A percentile compares a stretch with the other conserved stretches of the same genome.
These are phyloP conservation scores for Bombus waltoni DNA, from an alignment of 1,140 invertebrate genomes.

Conservation along the genomic window DNA sequence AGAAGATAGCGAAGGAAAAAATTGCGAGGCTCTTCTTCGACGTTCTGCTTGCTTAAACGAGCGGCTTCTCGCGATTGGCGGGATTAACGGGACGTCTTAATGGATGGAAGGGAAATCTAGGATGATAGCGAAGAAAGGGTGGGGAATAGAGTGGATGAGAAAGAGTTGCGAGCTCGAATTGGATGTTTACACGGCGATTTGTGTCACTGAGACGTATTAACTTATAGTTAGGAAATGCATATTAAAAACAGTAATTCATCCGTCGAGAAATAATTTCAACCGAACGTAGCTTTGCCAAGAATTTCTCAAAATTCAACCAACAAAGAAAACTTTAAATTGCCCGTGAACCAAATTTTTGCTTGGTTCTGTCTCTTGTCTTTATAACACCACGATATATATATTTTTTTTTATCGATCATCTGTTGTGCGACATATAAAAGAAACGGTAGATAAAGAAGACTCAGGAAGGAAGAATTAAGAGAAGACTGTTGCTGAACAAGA, in stretches of 20 bases:
- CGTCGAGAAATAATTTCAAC: no score
- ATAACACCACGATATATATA: not conserved
- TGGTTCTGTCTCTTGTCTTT: no score
- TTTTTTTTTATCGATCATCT: not conserved
- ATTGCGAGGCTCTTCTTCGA: not conserved
- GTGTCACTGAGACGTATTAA: not conserved
- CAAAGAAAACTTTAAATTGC: no score
- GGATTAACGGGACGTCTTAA: conserved; percentile 7
- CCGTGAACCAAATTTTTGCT: no score
- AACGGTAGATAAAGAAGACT: not conserved
- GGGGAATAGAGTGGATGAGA: not conserved
- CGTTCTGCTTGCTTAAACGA: not conserved
- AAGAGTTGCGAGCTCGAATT: not conserved
- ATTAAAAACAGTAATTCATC: no score
- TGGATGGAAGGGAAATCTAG: not conserved
- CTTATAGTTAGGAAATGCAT: no score
- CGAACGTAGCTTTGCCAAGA: no score
- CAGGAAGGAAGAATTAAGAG: not conserved
- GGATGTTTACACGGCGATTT: not conserved
- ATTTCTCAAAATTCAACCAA: no score
- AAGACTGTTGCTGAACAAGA: not conserved
- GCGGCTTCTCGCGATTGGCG: not conserved
- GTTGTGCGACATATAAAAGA: not conserved
- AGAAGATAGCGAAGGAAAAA: not conserved
- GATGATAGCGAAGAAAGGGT: not conserved